Evolutionary conservation across 2,888 invertebrate species (phyloP).

Genomic region (Sinentomon sp.): DNA sequence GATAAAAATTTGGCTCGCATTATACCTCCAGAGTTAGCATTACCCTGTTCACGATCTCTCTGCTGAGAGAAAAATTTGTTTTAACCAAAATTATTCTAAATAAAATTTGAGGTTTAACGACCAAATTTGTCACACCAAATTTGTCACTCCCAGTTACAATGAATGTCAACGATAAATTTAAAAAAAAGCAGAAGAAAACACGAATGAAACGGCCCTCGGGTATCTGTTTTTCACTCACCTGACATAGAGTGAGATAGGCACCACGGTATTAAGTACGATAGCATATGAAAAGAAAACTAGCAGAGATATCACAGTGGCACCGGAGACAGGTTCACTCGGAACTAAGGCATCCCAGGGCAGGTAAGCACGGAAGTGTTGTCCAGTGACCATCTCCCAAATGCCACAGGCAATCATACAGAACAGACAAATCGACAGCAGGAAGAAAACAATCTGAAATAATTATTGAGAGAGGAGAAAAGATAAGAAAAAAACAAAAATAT

Average conservation of each 20-base stretch:
- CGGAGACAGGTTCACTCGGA: slow-evolving; percentile 46
- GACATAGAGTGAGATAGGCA: slow-evolving; percentile 96
- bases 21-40: too few relatives aligned
- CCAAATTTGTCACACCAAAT: neutral
- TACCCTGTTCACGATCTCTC: too few relatives aligned
- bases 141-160: neutral
- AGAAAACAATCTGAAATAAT: slow-evolving; percentile 75
- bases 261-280: slow-evolving; percentile 96
- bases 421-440: slow-evolving; percentile 85
- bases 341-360: slow-evolving; percentile 85
- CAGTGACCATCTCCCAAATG: slow-evolving; percentile 87
- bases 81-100: too few relatives aligned
- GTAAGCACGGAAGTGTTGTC: slow-evolving; percentile 61
- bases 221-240: slow-evolving; percentile 29
- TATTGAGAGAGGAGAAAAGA: neutral
- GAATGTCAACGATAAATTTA: neutral
- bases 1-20: too few relatives aligned
- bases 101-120: neutral
- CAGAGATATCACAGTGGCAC: slow-evolving; percentile 74
- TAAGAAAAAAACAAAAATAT: neutral
- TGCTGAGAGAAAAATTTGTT: too few relatives aligned
- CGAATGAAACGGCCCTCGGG: neutral
- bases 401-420: slow-evolving; percentile 94
- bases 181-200: neutral
- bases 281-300: slow-evolving; percentile 98